phyloP scores from a whole-genome alignment of 2,113 vertebrate genomes.

The Ptyas mucosa region DNA sequence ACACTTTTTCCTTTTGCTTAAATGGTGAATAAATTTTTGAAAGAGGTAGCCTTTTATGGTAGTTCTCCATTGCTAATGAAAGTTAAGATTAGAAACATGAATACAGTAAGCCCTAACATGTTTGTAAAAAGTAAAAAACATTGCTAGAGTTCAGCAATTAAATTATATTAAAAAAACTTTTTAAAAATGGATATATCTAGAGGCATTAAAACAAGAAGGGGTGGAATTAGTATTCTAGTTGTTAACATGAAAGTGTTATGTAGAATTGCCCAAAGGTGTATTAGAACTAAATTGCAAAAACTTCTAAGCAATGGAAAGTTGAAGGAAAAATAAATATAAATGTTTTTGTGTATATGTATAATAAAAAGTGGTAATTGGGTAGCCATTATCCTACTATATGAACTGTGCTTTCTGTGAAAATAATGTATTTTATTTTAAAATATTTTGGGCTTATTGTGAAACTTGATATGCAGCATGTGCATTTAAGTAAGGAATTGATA shows the following conservation, averaged over 20 bases:
- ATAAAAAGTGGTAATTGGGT: conserved; percentile 9
- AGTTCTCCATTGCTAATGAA: conserved; percentile 47
- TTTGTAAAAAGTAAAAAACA: background rate
- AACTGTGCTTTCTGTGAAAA: conserved; percentile 15
- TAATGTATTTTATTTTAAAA: conserved; percentile 31
- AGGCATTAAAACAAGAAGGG: background rate
- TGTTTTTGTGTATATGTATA: background rate
- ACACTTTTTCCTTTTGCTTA: conserved; percentile 4
- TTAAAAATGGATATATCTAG: background rate
- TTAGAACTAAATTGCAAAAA: background rate
- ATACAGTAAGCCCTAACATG: conserved; percentile 19
- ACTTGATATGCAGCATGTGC: conserved; percentile 16
- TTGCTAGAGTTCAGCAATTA: background rate
- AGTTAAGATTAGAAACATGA: conserved; percentile 33
- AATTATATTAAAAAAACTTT: background rate
- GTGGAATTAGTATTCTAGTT: background rate
- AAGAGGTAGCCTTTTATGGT: conserved; percentile 39
- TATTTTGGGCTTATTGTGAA: background rate
- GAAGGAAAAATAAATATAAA: conserved; percentile 16
- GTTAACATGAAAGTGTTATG: background rate
- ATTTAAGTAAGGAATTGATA: conserved; percentile 16
- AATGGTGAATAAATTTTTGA: conserved; percentile 39
- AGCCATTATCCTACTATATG: background rate
- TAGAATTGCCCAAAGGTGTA: background rate
- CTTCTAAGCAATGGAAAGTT: conserved; percentile 24